These are phyloP conservation scores for Lepidochitona cinerea DNA, from an alignment of 2,888 invertebrate genomes.

Conservation along the genomic window DNA sequence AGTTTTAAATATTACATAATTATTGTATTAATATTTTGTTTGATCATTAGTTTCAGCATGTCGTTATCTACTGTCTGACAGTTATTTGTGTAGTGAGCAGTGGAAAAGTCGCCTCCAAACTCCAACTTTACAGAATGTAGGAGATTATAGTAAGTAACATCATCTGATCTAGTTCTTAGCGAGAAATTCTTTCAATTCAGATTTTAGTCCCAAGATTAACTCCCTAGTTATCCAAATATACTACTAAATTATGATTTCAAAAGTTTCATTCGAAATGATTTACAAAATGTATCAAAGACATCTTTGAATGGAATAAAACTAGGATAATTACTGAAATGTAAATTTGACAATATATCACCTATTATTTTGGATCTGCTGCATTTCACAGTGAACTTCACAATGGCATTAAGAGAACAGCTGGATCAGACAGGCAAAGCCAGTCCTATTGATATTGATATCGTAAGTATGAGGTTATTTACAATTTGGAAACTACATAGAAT, in stretches of 20 bases:
- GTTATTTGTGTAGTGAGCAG: not conserved
- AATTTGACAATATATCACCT: not conserved
- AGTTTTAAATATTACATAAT: no score
- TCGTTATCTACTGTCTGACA: not conserved
- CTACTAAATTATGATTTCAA: no score
- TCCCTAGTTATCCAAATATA: not conserved
- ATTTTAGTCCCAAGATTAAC: not conserved
- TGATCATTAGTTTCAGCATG: not conserved
- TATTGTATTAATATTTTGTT: no score
- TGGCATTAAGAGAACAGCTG: slow-evolving; percentile 80
- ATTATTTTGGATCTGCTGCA: not conserved
- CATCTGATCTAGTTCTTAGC: no score
- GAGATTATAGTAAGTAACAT: not conserved
- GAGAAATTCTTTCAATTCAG: not conserved
- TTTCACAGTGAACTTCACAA: slow-evolving; percentile 78
- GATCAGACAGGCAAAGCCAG: slow-evolving; percentile 77
- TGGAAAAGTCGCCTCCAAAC: not conserved
- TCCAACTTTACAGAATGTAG: not conserved
- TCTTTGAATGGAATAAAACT: not conserved
- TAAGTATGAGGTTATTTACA: slow-evolving; percentile 43
- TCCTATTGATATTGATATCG: slow-evolving; percentile 86
- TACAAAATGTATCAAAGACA: not conserved
- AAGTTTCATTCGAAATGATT: not conserved
- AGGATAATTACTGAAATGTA: not conserved
- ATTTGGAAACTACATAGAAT: not conserved